phyloP scores from a whole-genome alignment of 2,113 vertebrate species.

The Upupa epops region DNA sequence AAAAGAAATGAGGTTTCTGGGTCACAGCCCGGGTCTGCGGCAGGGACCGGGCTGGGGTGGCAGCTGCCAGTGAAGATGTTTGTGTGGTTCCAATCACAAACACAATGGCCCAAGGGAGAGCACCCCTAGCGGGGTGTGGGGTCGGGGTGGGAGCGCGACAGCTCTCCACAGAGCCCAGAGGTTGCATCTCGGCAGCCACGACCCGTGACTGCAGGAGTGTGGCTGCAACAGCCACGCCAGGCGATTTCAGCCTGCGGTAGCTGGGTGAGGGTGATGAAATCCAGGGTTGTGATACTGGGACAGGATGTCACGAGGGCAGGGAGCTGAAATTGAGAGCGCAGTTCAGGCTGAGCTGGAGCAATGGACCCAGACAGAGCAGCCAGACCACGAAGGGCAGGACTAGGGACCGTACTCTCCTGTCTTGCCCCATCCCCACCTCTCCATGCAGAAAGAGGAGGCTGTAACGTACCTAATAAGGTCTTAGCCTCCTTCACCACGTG shows the following conservation, averaged over 20 bases:
- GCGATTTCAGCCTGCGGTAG: background rate
- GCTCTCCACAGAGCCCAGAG: rapidly evolving
- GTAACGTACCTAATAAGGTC: conserved; percentile 65
- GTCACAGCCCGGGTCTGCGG: background rate
- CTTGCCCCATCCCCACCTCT: background rate
- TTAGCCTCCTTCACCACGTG: conserved; percentile 72
- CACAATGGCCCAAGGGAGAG: background rate
- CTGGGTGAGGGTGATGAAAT: background rate
- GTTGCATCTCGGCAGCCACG: rapidly evolving
- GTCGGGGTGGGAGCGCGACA: rapidly evolving
- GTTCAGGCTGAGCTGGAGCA: background rate
- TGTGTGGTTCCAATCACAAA: background rate
- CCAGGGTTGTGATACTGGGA: background rate
- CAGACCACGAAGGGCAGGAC: background rate
- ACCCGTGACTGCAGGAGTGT: background rate
- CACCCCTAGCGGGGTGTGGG: background rate
- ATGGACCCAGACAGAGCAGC: background rate
- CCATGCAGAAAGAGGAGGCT: background rate
- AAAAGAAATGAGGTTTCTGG: background rate
- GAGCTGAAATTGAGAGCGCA: background rate
- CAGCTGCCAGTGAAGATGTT: background rate
- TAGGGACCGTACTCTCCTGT: rapidly evolving
- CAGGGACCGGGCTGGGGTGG: rapidly evolving
- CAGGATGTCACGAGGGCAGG: background rate
- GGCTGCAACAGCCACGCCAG: background rate